Evolutionary conservation across 2,113 vertebrate genomes (phyloP), one percentile per base, ranked within the genome.

Genomic region (Serinus canaria): DNA sequence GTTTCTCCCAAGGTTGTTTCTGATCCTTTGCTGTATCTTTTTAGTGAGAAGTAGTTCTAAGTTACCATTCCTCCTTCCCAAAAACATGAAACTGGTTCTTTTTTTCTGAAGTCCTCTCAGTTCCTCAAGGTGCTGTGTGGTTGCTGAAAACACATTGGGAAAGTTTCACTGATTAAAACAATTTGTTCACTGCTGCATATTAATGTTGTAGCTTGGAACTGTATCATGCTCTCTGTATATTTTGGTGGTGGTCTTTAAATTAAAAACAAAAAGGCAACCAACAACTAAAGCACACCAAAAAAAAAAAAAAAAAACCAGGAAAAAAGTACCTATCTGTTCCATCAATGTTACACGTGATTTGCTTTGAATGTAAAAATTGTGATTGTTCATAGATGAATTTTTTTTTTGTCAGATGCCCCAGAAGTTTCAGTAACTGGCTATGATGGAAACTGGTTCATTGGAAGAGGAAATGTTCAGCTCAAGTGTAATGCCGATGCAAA

Each of bases 401-500:
- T 5, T 95, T 95, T 67, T 93, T 90, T 97, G 96, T 43, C 98
- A 99, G 99, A 99, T 98, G 98, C 98, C 46, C 99, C 99, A 62
- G 97, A 98, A 90, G 98, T 99, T 89, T 98, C 98, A 39, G 97
- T 99, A 89, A 97, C 96, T 90, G 99, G 98, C 44, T 97, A 98
- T 90, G 97, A 98, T 96, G 98, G 98, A 70, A 99, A 98, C 94
- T 99, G 99, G 99, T 99, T 98, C 91, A 98, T 99, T 69, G 99
- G 99, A 94, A 98, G 99, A 97, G 97, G 97, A 81, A 98, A 99
- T 31, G 99, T 99, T 90, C 98, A 98, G 96, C 98, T 99, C 77
- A 98, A 97, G 64, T 99, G 99, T 97, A 98, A 98, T 94, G 99
- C 99, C 96, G 98, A 98, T 97, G 99, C 99, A 94, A 99, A 99